These are phyloP conservation scores for Troilus luridus DNA, from an alignment of 2,888 invertebrate genomes.

Conservation along the genomic window DNA sequence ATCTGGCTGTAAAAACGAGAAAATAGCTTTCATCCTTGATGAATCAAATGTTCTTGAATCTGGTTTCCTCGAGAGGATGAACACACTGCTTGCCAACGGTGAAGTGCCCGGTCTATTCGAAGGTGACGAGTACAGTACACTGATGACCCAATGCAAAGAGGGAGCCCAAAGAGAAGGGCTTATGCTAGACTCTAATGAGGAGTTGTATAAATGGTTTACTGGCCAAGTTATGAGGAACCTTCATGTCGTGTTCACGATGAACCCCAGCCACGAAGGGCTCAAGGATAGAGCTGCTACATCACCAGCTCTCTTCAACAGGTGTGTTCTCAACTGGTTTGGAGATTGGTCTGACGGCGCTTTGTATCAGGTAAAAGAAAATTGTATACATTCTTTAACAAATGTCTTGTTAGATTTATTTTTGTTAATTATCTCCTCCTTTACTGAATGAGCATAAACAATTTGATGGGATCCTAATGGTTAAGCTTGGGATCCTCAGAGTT, in stretches of 20 bases:
- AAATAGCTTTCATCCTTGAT: conserved; percentile 98
- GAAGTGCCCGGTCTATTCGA: conserved; percentile 96
- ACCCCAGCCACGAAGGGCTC: conserved; percentile 97
- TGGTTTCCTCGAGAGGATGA: conserved; percentile 98
- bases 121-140: conserved; percentile 96
- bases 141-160: conserved; percentile 99
- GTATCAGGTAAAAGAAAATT: conserved; percentile 78
- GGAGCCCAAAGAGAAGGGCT: conserved; percentile 97
- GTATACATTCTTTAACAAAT: not conserved
- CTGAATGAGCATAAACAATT: not conserved
- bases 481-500: too few species aligned
- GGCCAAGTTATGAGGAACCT: conserved; percentile 99
- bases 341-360: conserved; percentile 98
- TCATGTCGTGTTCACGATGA: conserved; percentile 99
- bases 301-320: conserved; percentile 97
- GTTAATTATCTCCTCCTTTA: not conserved
- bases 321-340: conserved; percentile 87
- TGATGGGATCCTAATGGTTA: too few species aligned
- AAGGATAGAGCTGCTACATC: conserved; percentile 99
- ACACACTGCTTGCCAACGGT: conserved; percentile 97
- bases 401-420: not conserved
- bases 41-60: conserved; percentile 99
- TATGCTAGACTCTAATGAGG: conserved; percentile 98
- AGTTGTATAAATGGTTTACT: conserved; percentile 99
- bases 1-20: conserved; percentile 95